phyloP scores from a whole-genome alignment of 2,113 vertebrate genomes.

The Pithys albifrons region DNA sequence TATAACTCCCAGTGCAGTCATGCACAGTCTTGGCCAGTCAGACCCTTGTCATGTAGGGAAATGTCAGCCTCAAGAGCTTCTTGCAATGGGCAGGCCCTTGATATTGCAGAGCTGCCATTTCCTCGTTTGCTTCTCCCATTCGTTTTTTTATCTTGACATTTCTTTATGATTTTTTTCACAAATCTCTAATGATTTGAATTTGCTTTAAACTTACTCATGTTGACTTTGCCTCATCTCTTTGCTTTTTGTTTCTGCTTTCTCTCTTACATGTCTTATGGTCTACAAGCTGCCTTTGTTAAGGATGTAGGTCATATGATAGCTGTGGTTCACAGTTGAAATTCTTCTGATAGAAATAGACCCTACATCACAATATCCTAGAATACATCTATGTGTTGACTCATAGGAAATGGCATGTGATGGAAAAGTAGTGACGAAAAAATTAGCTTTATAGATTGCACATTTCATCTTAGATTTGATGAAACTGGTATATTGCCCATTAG shows the following conservation, averaged over 20 bases:
- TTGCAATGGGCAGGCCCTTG: background rate
- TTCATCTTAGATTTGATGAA: constrained; percentile 25
- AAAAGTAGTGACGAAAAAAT: background rate
- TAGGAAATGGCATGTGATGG: background rate
- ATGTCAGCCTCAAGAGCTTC: background rate
- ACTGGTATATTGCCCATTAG: background rate
- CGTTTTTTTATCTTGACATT: background rate
- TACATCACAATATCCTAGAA: background rate
- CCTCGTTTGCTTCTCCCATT: background rate
- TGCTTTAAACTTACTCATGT: background rate
- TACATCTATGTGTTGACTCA: background rate
- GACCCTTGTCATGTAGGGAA: fast-evolving
- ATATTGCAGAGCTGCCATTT: background rate
- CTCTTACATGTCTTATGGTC: background rate
- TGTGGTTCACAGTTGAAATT: background rate
- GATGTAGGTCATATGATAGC: background rate
- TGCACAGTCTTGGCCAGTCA: background rate
- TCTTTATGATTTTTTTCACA: background rate
- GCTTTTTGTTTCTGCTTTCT: background rate
- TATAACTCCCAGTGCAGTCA: background rate
- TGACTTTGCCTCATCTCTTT: background rate
- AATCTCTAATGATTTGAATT: background rate
- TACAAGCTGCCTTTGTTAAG: background rate
- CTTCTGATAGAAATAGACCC: background rate
- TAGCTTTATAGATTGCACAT: constrained; percentile 21